Base-by-base conservation (phyloP, 2,113 vertebrate species). In the Labrus mixtus region DNA sequence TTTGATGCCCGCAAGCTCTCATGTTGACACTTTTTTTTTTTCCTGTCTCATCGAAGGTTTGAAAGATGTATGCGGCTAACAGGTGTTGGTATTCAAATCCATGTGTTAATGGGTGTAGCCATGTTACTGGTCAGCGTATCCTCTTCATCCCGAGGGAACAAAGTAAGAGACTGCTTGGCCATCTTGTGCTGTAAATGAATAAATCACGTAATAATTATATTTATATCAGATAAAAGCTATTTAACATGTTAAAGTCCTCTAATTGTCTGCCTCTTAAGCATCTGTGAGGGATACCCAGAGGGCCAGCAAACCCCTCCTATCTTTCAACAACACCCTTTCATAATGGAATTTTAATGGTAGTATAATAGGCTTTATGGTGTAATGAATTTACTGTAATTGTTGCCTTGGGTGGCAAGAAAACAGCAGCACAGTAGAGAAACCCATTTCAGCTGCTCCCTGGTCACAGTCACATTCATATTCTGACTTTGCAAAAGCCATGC, bases 321-420 rank as follows among this genome's bases (percentile, higher is more conserved):
- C 76, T 76, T 75, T 70, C 65, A 80, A 84, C 80, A 91, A 87
- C 79, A 85, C 77, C 59, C 78, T 83, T 51, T 72, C 81, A 86
- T 91, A 89, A 91, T 90, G 81, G 86, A 89, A 80, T 87, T 90
- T 87, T 91, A 91, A 92, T 89, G 88, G 77, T 51, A 56, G 68
- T 43, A 79, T 90, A 88, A 92, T 88, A 83, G 83, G 59, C 81
- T 87, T 91, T 87, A 89, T 87, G 65, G 86, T 74, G 81, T 89
- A 84, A 92, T 90, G 66, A 87, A 92, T 87, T 83, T 78, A 83
- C 79, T 68, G 76, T 82, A 87, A 92, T 90, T 83, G 79, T 88
- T 82, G 83, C 87, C 81, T 73, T 79, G 69, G 82, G 77, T 87
- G 68, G 76, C 60, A 64, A 70, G 73, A 83, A 86, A 91, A 85